A percentile compares a stretch with the other conserved stretches of the same genome.
Conservation (phyloP, 2,113 vertebrate genomes). For the Actenoides lindsayi region DNA sequence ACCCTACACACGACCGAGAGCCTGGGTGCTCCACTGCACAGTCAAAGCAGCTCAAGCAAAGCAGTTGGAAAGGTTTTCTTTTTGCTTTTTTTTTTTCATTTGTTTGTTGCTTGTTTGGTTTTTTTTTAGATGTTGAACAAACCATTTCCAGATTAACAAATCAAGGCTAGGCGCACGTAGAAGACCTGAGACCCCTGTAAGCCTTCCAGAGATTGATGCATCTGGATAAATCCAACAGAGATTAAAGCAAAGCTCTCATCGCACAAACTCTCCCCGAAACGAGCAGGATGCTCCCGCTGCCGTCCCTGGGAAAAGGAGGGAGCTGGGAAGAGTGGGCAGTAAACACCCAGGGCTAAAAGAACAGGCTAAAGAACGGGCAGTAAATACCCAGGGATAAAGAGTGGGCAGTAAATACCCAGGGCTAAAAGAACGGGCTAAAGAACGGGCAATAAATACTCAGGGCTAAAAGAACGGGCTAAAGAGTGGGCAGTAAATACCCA, state of each 20-base stretch:
- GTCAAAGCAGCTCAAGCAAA: neutral
- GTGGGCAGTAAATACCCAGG: no score
- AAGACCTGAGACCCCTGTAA: neutral
- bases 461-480: no score
- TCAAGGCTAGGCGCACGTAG: neutral
- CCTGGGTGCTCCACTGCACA: neutral
- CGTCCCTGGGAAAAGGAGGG: neutral
- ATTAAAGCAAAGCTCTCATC: conserved; percentile 25
- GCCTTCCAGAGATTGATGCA: neutral
- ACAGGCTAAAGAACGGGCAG: no score
- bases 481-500: no score
- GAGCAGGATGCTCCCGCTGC: neutral
- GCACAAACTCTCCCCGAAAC: neutral
- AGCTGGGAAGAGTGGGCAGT: neutral
- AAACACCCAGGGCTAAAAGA: no score
- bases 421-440: no score
- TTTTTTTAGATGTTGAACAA: neutral
- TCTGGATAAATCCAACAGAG: conserved; percentile 41
- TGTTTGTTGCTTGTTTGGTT: no score
- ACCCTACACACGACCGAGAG: accelerated
- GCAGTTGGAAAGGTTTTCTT: neutral
- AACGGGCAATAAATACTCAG: no score
- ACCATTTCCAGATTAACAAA: neutral
- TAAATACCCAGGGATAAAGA: no score
- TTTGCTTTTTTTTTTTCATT: no score